Conservation (phyloP, 2,888 invertebrate species). For the Ctena decussata region DNA sequence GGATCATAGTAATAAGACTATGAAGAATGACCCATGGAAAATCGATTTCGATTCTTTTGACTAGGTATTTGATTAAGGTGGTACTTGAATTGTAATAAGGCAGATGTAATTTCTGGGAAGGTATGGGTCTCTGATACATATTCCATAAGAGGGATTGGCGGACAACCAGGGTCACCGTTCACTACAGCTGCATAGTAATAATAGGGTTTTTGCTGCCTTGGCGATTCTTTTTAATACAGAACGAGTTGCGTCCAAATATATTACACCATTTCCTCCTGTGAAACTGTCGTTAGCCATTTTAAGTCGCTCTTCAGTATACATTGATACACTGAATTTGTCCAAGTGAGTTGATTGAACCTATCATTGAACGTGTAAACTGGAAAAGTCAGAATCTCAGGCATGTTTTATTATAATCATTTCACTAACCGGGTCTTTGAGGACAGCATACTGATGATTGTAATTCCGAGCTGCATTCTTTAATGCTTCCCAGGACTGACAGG, state of each 20-base stretch:
- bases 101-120: not conserved
- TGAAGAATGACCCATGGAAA: not conserved
- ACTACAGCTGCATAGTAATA: not conserved
- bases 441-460: not conserved
- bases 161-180: not conserved
- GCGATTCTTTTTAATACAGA: not conserved
- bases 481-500: not conserved
- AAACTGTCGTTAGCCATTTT: too few relatives aligned
- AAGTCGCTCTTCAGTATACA: too few relatives aligned
- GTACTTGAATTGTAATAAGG: not conserved
- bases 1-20: not conserved
- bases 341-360: not conserved
- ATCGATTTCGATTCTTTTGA: not conserved
- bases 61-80: not conserved
- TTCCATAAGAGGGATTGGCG: not conserved
- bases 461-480: not conserved
- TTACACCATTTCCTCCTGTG: not conserved
- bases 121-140: not conserved
- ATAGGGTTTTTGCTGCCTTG: not conserved
- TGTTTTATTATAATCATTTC: not conserved
- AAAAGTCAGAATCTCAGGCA: not conserved
- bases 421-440: not conserved
- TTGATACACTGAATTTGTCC: too few relatives aligned
- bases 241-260: not conserved
- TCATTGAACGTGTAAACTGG: not conserved